Conservation (phyloP, 2,797 vertebrate genomes). For the Muraenolepis orangiensis region DNA sequence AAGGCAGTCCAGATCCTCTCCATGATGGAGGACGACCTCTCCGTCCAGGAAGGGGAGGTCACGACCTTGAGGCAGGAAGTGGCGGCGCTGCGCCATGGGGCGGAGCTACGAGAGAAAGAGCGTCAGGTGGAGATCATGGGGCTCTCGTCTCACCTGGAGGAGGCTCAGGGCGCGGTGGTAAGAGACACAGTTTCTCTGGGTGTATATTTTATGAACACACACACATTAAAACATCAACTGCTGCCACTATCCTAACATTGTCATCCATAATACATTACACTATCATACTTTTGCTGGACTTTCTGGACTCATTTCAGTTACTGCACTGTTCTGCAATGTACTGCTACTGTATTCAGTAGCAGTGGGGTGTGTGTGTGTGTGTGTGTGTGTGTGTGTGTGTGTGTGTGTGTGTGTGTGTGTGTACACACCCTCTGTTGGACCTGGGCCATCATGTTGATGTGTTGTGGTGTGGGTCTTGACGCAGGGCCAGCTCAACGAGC, state of each 20-base stretch:
- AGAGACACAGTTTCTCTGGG: constrained; percentile 30
- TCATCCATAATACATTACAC: no score
- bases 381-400: no score
- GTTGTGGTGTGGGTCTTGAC: constrained; percentile 6
- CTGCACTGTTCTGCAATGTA: no score
- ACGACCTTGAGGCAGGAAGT: constrained; percentile 62
- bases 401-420: no score
- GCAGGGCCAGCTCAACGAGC: constrained; percentile 71
- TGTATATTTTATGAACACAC: neutral
- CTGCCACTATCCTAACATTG: no score
- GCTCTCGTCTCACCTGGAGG: constrained; percentile 62
- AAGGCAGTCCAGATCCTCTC: constrained; percentile 78
- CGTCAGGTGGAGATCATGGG: constrained; percentile 45
- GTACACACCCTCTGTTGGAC: neutral
- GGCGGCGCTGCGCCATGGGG: constrained; percentile 47
- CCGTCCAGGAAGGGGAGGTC: constrained; percentile 58
- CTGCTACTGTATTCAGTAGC: no score
- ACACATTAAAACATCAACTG: no score
- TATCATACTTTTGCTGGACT: no score
- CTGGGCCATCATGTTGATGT: neutral
- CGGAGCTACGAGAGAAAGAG: constrained; percentile 53
- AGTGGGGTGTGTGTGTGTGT: no score
- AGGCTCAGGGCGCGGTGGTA: constrained; percentile 60
- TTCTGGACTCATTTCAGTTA: no score
- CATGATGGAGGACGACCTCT: constrained; percentile 67